A percentile compares a stretch with the other conserved stretches of the same genome.
Evolutionary conservation across 2,797 vertebrate species (phyloP).

Genomic region (Gorsachius magnificus): DNA sequence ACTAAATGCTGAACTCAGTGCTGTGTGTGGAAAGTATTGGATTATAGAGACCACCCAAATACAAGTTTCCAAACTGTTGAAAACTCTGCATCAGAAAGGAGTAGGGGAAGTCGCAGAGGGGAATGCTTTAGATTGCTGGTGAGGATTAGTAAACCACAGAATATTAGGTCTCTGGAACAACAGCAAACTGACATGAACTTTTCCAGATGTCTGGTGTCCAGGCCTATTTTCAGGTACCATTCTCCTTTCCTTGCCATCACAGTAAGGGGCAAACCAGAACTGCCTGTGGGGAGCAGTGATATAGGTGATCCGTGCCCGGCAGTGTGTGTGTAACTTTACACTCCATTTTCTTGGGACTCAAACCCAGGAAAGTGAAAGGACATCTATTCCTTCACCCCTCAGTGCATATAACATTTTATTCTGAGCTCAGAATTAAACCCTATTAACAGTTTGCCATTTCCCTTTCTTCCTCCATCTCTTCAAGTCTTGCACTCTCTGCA

Average conservation of each 20-base stretch:
- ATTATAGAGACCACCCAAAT: background rate
- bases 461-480: background rate
- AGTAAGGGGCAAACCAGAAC: background rate
- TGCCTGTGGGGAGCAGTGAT: background rate
- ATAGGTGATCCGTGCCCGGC: background rate
- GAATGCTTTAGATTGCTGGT: background rate
- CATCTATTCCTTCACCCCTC: background rate
- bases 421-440: background rate
- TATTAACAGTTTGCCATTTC: background rate
- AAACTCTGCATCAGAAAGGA: background rate
- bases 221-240: background rate
- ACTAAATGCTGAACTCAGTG: background rate
- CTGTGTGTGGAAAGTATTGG: fast-evolving
- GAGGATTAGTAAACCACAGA: background rate
- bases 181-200: background rate
- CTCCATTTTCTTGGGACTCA: background rate
- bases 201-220: background rate
- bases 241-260: background rate
- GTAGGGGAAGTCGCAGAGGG: background rate
- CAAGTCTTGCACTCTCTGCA: background rate
- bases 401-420: background rate
- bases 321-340: background rate
- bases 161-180: background rate
- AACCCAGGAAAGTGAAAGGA: background rate
- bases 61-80: background rate